Base-by-base conservation (phyloP, 2,888 invertebrate genomes). In the Onchidella celtica region DNA sequence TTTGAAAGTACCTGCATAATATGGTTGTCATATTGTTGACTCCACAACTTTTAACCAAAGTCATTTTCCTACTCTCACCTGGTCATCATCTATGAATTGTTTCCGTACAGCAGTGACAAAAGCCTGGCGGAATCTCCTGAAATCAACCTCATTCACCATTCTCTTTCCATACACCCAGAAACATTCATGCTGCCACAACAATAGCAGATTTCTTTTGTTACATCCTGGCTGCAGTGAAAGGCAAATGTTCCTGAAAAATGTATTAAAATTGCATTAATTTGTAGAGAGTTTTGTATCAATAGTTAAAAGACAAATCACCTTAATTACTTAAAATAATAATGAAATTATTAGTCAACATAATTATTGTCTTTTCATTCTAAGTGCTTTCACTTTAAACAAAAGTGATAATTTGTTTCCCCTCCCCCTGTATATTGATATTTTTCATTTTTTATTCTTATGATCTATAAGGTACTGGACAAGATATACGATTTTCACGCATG, bases 141-240 rank as follows among this genome's bases (percentile, higher is more conserved):
- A 86, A 86, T 93, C 93, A 1, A 93, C 92, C 57, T 92, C 91
- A 78, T 88, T 92, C 55, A 92, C 89, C 92, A 93, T 92, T 27
- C 93, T 87, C 70, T 89, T 89, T 0, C 91, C 91, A 83, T 92
- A 93, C 73, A 91, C 89, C 93, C 93, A 93, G 85, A 89, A 88
- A 85, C 92, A 92, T 83, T 93, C 93, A 84, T 93, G 92, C 86
- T 92, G 91, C 93, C 93, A 93, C 77, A 93, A 89, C 85, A 91
- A 88, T 86, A 93, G 84, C 24, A 93, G 83, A 68, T 87, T 88
- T 63, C 89, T 89, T 83, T 86, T 88, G 55, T 84, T 77, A 77
- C 91, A 91, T 38, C 88, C 89, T 21, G 91, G 91, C 76, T 87
- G 88, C 57, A 92, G 86, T 27, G 93, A 93, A 69, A 93, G 85